A percentile compares a stretch with the other conserved stretches of the same genome.
Conservation (phyloP, 2,797 vertebrate species). For the Pyrrhura leucotis region DNA sequence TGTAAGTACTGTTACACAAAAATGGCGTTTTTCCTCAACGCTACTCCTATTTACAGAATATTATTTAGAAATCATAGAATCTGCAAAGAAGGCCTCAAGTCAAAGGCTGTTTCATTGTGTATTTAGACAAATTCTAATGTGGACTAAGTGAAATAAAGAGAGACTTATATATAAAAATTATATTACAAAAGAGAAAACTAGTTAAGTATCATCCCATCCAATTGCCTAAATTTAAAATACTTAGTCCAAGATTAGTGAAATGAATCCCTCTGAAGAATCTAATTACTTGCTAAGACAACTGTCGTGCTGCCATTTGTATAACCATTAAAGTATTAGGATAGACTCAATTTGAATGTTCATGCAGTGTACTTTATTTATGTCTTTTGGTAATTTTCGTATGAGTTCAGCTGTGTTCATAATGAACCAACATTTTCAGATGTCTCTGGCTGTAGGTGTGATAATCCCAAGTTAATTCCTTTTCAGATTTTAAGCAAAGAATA, state of each 20-base stretch:
- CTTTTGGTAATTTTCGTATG: background rate
- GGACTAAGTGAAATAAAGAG: background rate
- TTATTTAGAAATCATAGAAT: background rate
- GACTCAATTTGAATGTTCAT: background rate
- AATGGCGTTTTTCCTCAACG: background rate
- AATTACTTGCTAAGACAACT: background rate
- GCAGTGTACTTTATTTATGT: background rate
- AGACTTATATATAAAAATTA: background rate
- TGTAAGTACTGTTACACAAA: background rate
- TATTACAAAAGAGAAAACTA: background rate
- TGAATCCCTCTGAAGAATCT: background rate
- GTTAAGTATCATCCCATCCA: background rate
- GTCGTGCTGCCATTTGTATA: background rate
- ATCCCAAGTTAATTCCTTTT: background rate
- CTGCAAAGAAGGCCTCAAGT: background rate
- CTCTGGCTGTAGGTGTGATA: background rate
- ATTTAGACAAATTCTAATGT: background rate
- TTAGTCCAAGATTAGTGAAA: background rate
- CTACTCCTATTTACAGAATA: background rate
- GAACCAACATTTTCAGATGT: background rate
- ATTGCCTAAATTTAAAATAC: background rate
- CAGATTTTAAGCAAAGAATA: constrained; percentile 27
- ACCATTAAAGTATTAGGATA: background rate
- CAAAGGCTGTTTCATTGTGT: background rate
- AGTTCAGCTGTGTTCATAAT: background rate